These are phyloP conservation scores for Picathartes gymnocephalus DNA, from an alignment of 2,113 vertebrate species.

Conservation along the genomic window DNA sequence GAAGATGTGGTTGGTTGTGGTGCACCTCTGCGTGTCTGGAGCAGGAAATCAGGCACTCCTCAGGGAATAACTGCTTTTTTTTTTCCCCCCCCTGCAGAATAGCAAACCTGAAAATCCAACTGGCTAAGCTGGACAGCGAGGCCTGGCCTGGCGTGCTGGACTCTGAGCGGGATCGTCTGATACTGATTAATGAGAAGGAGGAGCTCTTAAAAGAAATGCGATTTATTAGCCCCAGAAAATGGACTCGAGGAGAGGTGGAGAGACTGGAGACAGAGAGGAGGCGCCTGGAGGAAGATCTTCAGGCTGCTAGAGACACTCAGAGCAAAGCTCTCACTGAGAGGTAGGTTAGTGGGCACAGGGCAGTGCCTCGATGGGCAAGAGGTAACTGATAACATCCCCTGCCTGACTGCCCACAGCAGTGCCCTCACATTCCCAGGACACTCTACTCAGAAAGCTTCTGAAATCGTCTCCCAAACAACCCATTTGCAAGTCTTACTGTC, in stretches of 20 bases:
- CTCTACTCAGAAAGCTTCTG: background rate
- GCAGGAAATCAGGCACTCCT: background rate
- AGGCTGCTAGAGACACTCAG: conserved; percentile 91
- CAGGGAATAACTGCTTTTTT: background rate
- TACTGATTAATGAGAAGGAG: conserved; percentile 96
- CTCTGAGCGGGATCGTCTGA: conserved; percentile 91
- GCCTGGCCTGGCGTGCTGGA: conserved; percentile 96
- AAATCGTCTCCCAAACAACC: background rate
- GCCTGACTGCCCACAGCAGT: background rate
- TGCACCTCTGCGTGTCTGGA: background rate
- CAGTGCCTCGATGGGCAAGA: background rate
- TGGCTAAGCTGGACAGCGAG: conserved; percentile 93
- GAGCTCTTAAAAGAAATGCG: conserved; percentile 96
- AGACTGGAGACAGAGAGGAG: conserved; percentile 86
- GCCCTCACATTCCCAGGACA: background rate
- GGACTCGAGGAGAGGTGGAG: conserved; percentile 83
- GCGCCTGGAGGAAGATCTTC: conserved; percentile 89
- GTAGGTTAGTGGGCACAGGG: conserved; percentile 34
- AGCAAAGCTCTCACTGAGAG: conserved; percentile 96
- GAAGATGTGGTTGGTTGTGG: background rate
- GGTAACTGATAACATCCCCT: background rate
- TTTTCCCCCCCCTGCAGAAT: conserved; percentile 77
- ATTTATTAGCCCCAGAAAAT: conserved; percentile 83
- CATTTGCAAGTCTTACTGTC: background rate
- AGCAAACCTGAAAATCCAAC: conserved; percentile 92